Base-by-base conservation (phyloP, 2,113 vertebrate genomes). In the Gobiocypris rarus region DNA sequence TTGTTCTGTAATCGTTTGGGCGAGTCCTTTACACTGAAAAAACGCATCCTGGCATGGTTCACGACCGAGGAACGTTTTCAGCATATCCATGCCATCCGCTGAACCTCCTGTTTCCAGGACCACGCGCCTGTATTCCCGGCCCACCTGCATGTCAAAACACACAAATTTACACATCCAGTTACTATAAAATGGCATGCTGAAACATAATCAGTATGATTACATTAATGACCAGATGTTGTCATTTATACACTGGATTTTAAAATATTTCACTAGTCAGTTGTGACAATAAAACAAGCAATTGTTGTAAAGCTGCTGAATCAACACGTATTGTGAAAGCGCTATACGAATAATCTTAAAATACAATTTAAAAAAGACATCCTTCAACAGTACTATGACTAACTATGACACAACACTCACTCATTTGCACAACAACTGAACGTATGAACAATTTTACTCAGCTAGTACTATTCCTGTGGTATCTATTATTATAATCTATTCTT, bases 41-140 rank as follows among this genome's bases (percentile, higher is more conserved):
- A 99, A 98, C 24, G 97, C 95, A 54, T 95, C 96, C 90, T 97
- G 96, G 78, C 91, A 93, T 41, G 97, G 97, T 86, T 93, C 94
- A 85, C 96, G 96, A 41, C 94, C 93, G 22, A 99, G 94, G 88
- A 98, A 97, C 87, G 85, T 95, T 84, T 94, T 93, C 83, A 99
- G 93, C 95, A 99, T 97, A 86, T 97, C 96, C 94, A 94, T 94
- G 59, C 97, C 97, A 84, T 99, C 96, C 90, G 93, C 90, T 70
- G 97, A 97, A 84, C 97, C 97, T 17, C 97, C 97, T 10, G 96
- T 92, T 89, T 97, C 97, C 91, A 99, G 93, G 85, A 99, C 96
- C 86, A 95, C 93, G 75, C 92, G 94, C 90, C 96, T 95, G 95
- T 98, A 98, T 90, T 97, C 96, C 92, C 92, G 95, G 76, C 97